Percentiles rank a stretch among this genome's conserved stretches.
Conservation (phyloP, 2,797 vertebrate genomes). For the Chaenodraco wilsoni region DNA sequence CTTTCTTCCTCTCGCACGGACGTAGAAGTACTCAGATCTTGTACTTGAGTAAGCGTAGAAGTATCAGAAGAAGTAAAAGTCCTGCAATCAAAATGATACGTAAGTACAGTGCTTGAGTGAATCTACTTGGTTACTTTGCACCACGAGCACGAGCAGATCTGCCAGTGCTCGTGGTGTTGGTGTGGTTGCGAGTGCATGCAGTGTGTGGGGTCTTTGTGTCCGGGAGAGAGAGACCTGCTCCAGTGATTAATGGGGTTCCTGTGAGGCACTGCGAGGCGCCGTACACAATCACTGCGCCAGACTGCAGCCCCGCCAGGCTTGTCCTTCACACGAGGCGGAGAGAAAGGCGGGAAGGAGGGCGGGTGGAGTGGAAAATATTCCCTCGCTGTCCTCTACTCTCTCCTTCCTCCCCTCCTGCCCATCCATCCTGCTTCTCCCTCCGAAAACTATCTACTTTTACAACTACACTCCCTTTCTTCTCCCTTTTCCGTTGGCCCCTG, state of each 20-base stretch:
- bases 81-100: too few species aligned
- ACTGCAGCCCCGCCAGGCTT: constrained; percentile 81
- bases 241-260: constrained; percentile 87
- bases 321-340: constrained; percentile 83
- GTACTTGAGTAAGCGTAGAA: too few species aligned
- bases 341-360: constrained; percentile 77
- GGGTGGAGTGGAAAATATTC: constrained; percentile 55
- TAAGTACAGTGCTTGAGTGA: too few species aligned
- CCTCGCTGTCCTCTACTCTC: constrained; percentile 65
- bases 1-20: constrained; percentile 19
- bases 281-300: constrained; percentile 83
- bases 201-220: constrained; percentile 83
- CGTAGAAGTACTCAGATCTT: too few species aligned
- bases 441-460: constrained; percentile 52
- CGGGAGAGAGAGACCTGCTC: constrained; percentile 80
- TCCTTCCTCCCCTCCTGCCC: constrained; percentile 66
- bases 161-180: constrained; percentile 57
- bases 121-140: too few species aligned
- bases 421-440: constrained; percentile 62
- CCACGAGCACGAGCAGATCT: constrained; percentile 38
- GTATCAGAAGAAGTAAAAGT: too few species aligned
- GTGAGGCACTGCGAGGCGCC: constrained; percentile 81
- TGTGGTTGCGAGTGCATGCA: constrained; percentile 63
- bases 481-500: constrained; percentile 48
- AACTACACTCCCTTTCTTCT: constrained; percentile 23